A percentile compares a stretch with the other conserved stretches of the same genome.
Evolutionary conservation across 1,140 invertebrate genomes (phyloP).

Genomic region (Cyclina sinensis): DNA sequence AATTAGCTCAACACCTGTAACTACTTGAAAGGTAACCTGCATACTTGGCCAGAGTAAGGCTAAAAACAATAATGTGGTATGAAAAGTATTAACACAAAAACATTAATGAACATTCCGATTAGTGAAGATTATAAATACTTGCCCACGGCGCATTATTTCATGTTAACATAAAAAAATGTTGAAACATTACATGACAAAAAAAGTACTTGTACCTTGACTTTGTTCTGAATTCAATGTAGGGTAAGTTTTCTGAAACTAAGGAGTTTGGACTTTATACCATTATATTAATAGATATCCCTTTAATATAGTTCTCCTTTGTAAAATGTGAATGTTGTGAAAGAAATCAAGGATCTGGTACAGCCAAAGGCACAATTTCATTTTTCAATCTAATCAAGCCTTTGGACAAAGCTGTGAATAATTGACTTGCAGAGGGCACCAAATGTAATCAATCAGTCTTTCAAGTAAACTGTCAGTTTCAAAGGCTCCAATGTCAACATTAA

Average conservation of each 20-base stretch:
- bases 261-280: no score
- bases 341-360: neutral
- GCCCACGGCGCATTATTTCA: no score
- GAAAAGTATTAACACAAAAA: neutral
- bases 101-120: neutral
- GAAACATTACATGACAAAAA: no score
- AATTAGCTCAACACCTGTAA: constrained; percentile 34
- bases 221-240: no score
- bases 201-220: no score
- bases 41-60: neutral
- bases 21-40: neutral
- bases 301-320: no score
- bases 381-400: neutral
- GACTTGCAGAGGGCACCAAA: neutral
- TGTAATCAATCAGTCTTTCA: constrained; percentile 8
- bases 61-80: neutral
- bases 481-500: neutral
- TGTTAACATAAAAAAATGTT: no score
- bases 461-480: neutral
- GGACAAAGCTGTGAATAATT: neutral
- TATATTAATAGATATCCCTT: no score
- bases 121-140: no score
- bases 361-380: neutral
- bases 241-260: no score
- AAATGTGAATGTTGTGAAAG: no score